Evolutionary conservation across 2,888 invertebrate species (phyloP).

Genomic region (Netelia melanura): DNA sequence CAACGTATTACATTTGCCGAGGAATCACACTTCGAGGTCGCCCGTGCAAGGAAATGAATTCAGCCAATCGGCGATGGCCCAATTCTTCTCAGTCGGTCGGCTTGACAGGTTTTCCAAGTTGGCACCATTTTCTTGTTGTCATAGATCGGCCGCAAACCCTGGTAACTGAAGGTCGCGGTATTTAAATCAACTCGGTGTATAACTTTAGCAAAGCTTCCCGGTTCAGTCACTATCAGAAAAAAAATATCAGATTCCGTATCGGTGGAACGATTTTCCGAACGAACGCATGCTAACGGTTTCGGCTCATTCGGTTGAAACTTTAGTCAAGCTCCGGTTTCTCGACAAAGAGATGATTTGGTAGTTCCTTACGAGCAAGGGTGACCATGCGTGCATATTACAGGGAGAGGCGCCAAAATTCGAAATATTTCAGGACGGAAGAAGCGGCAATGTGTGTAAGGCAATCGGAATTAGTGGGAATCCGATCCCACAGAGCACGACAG

Average conservation of each 20-base stretch:
- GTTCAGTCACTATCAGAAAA: no score
- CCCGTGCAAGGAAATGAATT: not conserved
- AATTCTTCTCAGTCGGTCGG: not conserved
- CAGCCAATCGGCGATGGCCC: not conserved
- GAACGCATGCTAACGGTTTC: not conserved
- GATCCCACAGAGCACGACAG: conserved; percentile 42
- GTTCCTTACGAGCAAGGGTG: conserved; percentile 16
- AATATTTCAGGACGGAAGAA: conserved; percentile 34
- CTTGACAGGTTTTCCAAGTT: not conserved
- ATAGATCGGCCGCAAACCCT: not conserved
- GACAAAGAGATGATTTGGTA: conserved; percentile 1
- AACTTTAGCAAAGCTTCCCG: not conserved
- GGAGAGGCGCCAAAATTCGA: conserved; percentile 30
- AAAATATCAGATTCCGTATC: not conserved
- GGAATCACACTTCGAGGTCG: not conserved
- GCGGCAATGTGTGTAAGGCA: conserved; percentile 5
- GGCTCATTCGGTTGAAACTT: not conserved
- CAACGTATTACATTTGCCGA: conserved; percentile 33
- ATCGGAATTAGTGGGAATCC: conserved; percentile 47
- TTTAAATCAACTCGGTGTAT: not conserved
- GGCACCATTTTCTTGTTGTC: not conserved
- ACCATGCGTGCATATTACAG: conserved; percentile 29
- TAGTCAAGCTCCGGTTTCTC: not conserved
- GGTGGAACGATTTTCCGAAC: not conserved
- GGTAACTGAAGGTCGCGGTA: not conserved